A percentile compares a stretch with the other conserved stretches of the same genome.
phyloP scores from a whole-genome alignment of 1,140 invertebrate genomes.

The Sycophila sp. region DNA sequence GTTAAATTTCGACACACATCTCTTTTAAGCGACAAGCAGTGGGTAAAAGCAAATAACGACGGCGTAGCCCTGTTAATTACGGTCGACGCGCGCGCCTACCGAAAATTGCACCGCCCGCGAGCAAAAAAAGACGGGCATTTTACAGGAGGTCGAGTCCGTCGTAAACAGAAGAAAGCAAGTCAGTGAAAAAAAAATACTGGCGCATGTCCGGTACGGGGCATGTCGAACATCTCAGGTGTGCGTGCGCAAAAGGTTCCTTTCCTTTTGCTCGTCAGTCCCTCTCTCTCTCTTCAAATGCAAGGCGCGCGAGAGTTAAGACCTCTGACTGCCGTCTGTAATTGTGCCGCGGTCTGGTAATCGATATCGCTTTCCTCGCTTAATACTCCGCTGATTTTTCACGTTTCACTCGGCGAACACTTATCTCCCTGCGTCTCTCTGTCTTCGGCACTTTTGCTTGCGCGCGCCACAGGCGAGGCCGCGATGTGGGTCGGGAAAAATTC shows the following conservation, averaged over 20 bases:
- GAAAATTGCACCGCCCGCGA: neutral
- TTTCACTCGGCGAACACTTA: no score
- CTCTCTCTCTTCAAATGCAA: no score
- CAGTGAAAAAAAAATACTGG: no score
- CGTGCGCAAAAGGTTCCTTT: no score
- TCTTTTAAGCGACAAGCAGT: neutral
- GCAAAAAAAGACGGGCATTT: neutral
- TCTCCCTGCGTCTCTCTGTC: no score
- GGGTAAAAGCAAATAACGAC: neutral
- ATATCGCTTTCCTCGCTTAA: slow-evolving; percentile 18
- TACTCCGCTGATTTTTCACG: neutral
- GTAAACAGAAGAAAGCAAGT: no score
- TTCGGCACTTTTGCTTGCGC: no score
- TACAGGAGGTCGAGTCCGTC: no score
- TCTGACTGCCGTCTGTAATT: neutral
- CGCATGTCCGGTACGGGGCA: no score
- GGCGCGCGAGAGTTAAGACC: neutral
- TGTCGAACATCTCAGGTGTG: no score
- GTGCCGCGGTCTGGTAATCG: neutral
- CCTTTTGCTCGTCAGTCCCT: no score
- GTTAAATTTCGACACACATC: neutral
- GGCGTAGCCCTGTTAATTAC: neutral
- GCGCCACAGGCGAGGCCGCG: neutral
- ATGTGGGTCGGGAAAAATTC: slow-evolving; percentile 14
- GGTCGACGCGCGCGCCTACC: neutral